These are phyloP conservation scores for Sphinx pinastri DNA, from an alignment of 2,888 invertebrate species.

Conservation along the genomic window DNA sequence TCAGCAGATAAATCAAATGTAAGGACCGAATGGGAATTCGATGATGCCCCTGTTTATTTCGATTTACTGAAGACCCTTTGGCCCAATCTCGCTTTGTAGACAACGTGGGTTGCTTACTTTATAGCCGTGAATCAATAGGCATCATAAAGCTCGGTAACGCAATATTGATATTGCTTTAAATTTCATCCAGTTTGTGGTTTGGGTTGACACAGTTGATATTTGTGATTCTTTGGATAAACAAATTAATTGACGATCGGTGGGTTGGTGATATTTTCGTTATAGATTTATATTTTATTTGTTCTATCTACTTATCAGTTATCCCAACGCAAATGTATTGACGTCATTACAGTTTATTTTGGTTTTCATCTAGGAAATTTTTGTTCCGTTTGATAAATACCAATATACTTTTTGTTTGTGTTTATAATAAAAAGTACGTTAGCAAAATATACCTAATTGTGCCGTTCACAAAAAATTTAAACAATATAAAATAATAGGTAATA, in stretches of 20 bases:
- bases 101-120: conserved; percentile 52
- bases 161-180: conserved; percentile 23
- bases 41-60: conserved; percentile 65
- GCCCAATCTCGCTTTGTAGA: conserved; percentile 51
- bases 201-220: neutral
- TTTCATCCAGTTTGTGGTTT: neutral
- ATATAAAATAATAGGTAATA: no score
- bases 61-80: conserved; percentile 54
- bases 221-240: neutral
- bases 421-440: no score
- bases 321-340: no score
- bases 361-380: no score
- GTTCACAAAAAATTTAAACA: no score
- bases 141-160: conserved; percentile 26
- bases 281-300: neutral
- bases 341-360: no score
- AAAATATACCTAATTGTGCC: no score
- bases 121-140: conserved; percentile 36
- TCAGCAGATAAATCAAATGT: conserved; percentile 76
- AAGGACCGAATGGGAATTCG: conserved; percentile 68
- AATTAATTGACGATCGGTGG: neutral
- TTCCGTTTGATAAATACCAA: no score
- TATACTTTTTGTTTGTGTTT: no score
- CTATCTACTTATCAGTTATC: neutral
- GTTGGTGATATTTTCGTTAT: neutral